A percentile compares a stretch with the other conserved stretches of the same genome.
Conservation (phyloP, 2,113 vertebrate species). For the Polyodon spathula region DNA sequence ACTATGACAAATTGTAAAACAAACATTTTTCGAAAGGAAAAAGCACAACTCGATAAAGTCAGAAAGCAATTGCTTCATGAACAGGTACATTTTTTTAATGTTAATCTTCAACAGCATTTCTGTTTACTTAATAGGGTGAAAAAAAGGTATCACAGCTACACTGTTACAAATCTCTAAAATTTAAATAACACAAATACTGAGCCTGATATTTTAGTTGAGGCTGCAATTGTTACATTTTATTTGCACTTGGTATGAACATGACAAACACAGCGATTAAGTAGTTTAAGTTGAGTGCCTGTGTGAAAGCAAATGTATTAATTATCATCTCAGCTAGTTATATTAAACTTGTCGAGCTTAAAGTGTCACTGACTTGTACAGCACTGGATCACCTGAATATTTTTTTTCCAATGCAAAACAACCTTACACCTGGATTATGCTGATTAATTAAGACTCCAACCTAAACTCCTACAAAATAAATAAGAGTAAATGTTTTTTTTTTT, state of each 20-base stretch:
- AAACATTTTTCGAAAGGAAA: constrained; percentile 14
- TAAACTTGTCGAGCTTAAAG: background rate
- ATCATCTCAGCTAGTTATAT: constrained; percentile 2
- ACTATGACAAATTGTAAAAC: background rate
- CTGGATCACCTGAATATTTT: constrained; percentile 6
- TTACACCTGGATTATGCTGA: too few relatives aligned
- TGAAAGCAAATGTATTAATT: background rate
- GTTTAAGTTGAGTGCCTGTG: background rate
- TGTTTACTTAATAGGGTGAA: constrained; percentile 24
- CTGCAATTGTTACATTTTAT: constrained; percentile 21
- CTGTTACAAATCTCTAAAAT: constrained; percentile 15
- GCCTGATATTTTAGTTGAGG: constrained; percentile 23
- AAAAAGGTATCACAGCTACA: constrained; percentile 4
- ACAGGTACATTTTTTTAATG: constrained; percentile 29
- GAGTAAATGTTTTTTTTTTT: too few relatives aligned
- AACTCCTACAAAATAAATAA: too few relatives aligned
- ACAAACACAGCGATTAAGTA: constrained; percentile 15
- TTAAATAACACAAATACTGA: constrained; percentile 25
- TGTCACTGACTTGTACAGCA: background rate
- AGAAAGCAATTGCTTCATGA: constrained; percentile 24
- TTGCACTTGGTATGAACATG: constrained; percentile 26
- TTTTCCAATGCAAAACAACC: background rate
- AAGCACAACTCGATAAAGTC: constrained; percentile 20
- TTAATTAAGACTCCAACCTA: too few relatives aligned
- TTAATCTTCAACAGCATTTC: constrained; percentile 25